Percentiles rank a stretch among this genome's conserved stretches.
These are phyloP conservation scores for Eurystomus glaucurus DNA, from an alignment of 2,797 vertebrate genomes.

Conservation along the genomic window DNA sequence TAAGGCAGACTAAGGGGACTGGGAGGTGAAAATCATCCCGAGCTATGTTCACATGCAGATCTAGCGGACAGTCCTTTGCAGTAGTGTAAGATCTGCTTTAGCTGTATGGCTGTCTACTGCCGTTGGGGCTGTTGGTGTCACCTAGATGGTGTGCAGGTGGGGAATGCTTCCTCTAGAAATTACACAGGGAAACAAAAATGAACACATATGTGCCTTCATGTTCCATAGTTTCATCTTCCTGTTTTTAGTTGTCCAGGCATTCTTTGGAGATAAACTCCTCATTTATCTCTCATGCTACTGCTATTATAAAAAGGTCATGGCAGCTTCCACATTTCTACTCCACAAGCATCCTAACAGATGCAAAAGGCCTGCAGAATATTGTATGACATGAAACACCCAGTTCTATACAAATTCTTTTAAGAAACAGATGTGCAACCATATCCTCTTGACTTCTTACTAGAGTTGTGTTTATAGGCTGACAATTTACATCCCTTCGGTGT, in stretches of 20 bases:
- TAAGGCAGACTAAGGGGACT: not conserved
- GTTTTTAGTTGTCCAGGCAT: not conserved
- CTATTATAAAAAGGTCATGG: rapidly evolving
- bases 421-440: not conserved
- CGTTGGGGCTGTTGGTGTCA: not conserved
- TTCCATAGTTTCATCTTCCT: not conserved
- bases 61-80: not conserved
- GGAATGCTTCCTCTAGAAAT: not conserved
- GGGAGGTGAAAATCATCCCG: not conserved
- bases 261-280: not conserved
- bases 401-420: not conserved
- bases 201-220: not conserved
- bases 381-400: not conserved
- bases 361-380: not conserved
- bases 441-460: not conserved
- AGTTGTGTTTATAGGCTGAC: not conserved
- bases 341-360: not conserved
- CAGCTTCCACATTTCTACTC: not conserved
- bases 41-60: not conserved
- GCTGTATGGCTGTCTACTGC: not conserved
- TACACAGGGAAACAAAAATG: not conserved
- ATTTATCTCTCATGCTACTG: rapidly evolving
- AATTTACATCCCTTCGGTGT: not conserved
- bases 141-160: not conserved
- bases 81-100: not conserved